These are phyloP conservation scores for Lepidiolamprologus cunningtoni DNA, from an alignment of 2,113 vertebrate genomes.

Conservation along the genomic window DNA sequence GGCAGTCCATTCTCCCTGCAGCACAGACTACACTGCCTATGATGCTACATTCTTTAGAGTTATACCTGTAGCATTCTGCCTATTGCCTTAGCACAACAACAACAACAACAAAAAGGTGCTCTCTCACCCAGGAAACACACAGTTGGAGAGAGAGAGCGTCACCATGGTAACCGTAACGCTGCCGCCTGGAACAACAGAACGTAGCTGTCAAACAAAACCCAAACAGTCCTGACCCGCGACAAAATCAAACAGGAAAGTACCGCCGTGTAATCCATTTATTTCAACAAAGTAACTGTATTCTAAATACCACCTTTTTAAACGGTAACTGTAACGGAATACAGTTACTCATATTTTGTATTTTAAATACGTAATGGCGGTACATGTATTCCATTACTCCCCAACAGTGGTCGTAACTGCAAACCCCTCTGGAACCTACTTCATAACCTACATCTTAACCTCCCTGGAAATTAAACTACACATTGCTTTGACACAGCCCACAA, in stretches of 20 bases:
- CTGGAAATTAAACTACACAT: background rate
- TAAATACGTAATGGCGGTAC: no score
- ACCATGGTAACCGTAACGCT: no score
- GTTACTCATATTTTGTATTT: no score
- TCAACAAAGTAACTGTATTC: no score
- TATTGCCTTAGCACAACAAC: fast-evolving
- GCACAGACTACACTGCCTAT: fast-evolving
- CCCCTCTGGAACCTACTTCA: background rate
- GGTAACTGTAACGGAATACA: fast-evolving
- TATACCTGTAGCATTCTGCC: no score
- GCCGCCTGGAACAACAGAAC: no score
- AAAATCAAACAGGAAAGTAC: fast-evolving
- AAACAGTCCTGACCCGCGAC: fast-evolving
- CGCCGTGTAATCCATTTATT: no score
- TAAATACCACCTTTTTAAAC: fast-evolving
- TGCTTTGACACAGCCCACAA: background rate
- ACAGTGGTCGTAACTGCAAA: background rate
- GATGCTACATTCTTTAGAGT: fast-evolving
- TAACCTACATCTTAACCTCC: background rate
- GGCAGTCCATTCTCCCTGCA: no score
- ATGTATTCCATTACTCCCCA: fast-evolving
- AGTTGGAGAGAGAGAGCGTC: fast-evolving
- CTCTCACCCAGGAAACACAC: no score
- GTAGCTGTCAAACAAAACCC: no score
- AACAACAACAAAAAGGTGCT: no score